Conservation (phyloP, 2,888 invertebrate species). For the Andrena haemorrhoa region DNA sequence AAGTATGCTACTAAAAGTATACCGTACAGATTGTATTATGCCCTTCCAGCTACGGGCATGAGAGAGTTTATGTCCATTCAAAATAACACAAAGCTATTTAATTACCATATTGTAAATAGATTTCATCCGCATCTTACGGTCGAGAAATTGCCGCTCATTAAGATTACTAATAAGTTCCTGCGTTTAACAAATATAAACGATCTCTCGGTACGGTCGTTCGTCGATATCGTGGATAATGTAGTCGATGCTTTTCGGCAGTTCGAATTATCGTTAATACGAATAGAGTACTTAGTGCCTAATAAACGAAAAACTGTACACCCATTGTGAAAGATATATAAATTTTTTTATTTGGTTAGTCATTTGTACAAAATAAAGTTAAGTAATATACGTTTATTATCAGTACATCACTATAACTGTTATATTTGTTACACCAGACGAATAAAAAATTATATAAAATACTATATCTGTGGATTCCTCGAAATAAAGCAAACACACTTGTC, state of each 20-base stretch:
- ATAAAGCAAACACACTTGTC: neutral
- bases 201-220: slow-evolving; percentile 75
- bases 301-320: slow-evolving; percentile 28
- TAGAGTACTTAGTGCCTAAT: slow-evolving; percentile 77
- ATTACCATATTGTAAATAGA: slow-evolving; percentile 86
- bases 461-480: neutral
- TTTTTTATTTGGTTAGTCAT: slow-evolving; percentile 9
- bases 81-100: slow-evolving; percentile 83
- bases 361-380: slow-evolving; percentile 25
- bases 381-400: slow-evolving; percentile 11
- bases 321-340: slow-evolving; percentile 7
- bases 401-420: slow-evolving; percentile 1
- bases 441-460: slow-evolving; percentile 2
- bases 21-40: slow-evolving; percentile 89
- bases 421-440: slow-evolving; percentile 25
- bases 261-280: slow-evolving; percentile 85
- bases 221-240: slow-evolving; percentile 83
- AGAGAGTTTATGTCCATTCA: slow-evolving; percentile 85
- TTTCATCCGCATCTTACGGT: slow-evolving; percentile 92
- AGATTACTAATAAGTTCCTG: slow-evolving; percentile 84
- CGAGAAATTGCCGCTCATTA: slow-evolving; percentile 88
- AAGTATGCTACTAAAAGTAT: slow-evolving; percentile 86
- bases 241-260: slow-evolving; percentile 85
- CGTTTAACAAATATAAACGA: slow-evolving; percentile 67
- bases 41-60: slow-evolving; percentile 89